Conservation (phyloP, 2,888 invertebrate species). For the Scaptodrosophila latifasciaeformis region DNA sequence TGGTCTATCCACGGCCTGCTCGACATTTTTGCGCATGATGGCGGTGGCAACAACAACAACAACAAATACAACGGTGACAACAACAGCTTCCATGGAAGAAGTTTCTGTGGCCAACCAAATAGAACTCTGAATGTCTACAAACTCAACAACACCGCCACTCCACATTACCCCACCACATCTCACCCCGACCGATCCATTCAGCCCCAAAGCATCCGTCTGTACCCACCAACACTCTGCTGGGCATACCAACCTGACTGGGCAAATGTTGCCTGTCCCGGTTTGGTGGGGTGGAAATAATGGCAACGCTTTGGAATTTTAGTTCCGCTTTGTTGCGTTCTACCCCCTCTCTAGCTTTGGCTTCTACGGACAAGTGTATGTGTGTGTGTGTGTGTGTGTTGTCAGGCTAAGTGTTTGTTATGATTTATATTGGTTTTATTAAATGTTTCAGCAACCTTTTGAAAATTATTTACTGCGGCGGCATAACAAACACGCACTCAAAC, state of each 20-base stretch:
- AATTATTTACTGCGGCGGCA: slow-evolving; percentile 58
- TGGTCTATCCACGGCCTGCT: too few species aligned
- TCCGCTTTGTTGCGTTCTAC: slow-evolving; percentile 58
- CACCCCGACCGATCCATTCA: too few species aligned
- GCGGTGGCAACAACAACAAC: too few species aligned
- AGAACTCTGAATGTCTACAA: slow-evolving; percentile 16
- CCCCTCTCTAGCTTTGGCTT: background rate
- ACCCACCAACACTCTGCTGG: too few species aligned
- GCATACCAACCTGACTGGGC: too few species aligned
- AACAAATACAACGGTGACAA: too few species aligned
- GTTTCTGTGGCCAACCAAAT: slow-evolving; percentile 58
- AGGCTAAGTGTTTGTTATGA: slow-evolving; percentile 71
- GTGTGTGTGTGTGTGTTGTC: slow-evolving; percentile 36
- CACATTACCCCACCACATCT: too few species aligned
- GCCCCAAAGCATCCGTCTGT: too few species aligned
- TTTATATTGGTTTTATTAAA: slow-evolving; percentile 74
- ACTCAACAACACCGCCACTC: background rate
- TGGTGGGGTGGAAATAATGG: too few species aligned
- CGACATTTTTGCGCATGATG: slow-evolving; percentile 55
- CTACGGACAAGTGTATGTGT: slow-evolving; percentile 5
- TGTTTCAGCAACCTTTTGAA: slow-evolving; percentile 71
- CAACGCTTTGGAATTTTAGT: slow-evolving; percentile 68
- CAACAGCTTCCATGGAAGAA: too few species aligned
- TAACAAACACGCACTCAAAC: slow-evolving; percentile 29
- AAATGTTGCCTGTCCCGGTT: too few species aligned